Base-by-base conservation (phyloP, 2,888 invertebrate species). In the Orthosia gracilis region DNA sequence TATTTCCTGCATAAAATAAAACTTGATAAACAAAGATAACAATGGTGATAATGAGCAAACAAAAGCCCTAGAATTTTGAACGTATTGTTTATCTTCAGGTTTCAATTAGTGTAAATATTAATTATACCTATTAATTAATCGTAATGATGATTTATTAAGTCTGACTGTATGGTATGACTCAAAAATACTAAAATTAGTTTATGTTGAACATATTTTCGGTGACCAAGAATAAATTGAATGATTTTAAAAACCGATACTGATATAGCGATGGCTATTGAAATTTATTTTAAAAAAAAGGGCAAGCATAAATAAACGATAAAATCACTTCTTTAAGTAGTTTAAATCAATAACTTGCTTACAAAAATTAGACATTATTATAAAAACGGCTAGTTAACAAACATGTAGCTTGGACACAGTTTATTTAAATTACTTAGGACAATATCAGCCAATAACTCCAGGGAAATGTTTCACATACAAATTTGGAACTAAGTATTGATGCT, bases 1-100 rank as follows among this genome's bases (percentile, higher is more conserved):
- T 78, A 78, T 78, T 78, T 78, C 78, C 83, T 55, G 55, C 50
- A 13, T 52, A 47, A 13, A 66, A 78, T 31, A 55, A 54, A 61
- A 69, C 4, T 21, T 31, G 64, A 83, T 83, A 78, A 69, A 13
- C 1, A 31, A 23, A 40, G 40, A 78, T 78, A 69, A 57, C 2
- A 12, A 15, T 9, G 17, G 13, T 21, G 18, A 13, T 69, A 40
- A 47, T 49, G 13, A 77, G 49, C 40, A 69, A 59, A 73, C n/a
- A 54, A 73, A 77, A 31, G 4, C 49, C 40, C 4, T 17, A 52
- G 31, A 62, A 58, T 55, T 52, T 63, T 59, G 1, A 49, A 50
- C 12, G 23, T 65, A 31, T n/a, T 45, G 18, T 50, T 61, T 64
- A 82, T 81, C 76, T 47, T n/a, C 23, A 47, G 15, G 26, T 47